Percentiles rank a stretch among this genome's conserved stretches.
phyloP scores from a whole-genome alignment of 2,888 invertebrate species.

The Muschampia plurimacula region DNA sequence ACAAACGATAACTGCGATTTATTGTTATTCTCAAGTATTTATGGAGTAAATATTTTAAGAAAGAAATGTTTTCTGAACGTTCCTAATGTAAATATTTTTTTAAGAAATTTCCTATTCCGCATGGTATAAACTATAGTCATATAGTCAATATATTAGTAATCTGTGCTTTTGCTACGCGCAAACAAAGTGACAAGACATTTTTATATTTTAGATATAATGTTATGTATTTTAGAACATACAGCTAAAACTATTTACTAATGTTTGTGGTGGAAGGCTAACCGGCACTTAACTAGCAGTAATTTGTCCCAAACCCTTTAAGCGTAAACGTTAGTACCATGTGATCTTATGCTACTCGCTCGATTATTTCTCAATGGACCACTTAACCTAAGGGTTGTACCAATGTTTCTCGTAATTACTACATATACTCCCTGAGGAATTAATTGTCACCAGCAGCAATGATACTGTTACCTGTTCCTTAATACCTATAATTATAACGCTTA shows the following conservation, averaged over 20 bases:
- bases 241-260: not conserved
- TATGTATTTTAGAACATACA: not conserved
- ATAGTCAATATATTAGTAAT: no score
- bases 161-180: no score
- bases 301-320: conserved; percentile 3
- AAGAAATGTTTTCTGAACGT: not conserved
- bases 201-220: no score
- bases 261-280: conserved; percentile 10
- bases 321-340: not conserved
- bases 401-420: conserved; percentile 1
- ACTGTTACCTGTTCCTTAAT: not conserved
- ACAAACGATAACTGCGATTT: conserved; percentile 1
- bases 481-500: not conserved
- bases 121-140: no score
- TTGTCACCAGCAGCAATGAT: conserved; percentile 3
- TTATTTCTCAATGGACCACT: conserved; percentile 27
- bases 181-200: no score
- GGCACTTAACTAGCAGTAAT: conserved; percentile 18
- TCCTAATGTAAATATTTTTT: not conserved
- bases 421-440: not conserved
- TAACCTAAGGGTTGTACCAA: not conserved
- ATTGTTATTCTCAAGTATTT: not conserved
- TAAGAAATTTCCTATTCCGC: no score
- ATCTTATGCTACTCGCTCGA: conserved; percentile 9
- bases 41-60: not conserved